A percentile compares a stretch with the other conserved stretches of the same genome.
Conservation (phyloP, 2,797 vertebrate species). For the Rhabdomys pumilio region DNA sequence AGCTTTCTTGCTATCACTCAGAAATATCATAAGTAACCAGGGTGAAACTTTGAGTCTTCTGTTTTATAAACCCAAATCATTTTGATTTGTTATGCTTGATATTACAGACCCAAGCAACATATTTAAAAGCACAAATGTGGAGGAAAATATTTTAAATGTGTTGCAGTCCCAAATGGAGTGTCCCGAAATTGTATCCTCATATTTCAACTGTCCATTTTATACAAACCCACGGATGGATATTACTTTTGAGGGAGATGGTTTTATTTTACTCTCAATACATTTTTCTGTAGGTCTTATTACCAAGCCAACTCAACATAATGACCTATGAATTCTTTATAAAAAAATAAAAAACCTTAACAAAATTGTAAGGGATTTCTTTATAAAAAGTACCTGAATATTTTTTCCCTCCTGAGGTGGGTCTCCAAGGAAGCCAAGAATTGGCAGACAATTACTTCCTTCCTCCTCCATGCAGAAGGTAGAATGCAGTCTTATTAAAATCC, state of each 20-base stretch:
- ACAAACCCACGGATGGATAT: neutral
- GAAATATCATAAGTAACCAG: conserved; percentile 6
- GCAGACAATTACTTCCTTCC: conserved; percentile 75
- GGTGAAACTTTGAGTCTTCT: conserved; percentile 56
- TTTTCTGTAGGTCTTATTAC: conserved; percentile 59
- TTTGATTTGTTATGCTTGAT: neutral
- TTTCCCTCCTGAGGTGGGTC: conserved; percentile 78
- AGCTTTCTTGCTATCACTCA: conserved; percentile 29
- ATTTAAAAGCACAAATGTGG: conserved; percentile 39
- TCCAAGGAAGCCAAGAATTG: conserved; percentile 84
- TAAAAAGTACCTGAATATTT: conserved; percentile 79
- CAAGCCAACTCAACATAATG: conserved; percentile 60
- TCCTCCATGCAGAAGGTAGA: conserved; percentile 78
- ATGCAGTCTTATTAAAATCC: conserved; percentile 86
- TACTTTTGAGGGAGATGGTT: conserved; percentile 64
- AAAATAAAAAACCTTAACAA: conserved; percentile 65
- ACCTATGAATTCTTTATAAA: conserved; percentile 45
- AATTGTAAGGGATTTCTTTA: conserved; percentile 71
- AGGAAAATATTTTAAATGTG: conserved; percentile 36
- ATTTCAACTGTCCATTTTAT: conserved; percentile 68
- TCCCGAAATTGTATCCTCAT: conserved; percentile 57
- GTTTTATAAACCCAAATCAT: neutral
- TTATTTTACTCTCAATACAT: conserved; percentile 66
- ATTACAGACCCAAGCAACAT: neutral
- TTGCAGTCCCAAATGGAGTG: neutral